Conservation (phyloP, 2,888 invertebrate species). For the Elmis aenea region DNA sequence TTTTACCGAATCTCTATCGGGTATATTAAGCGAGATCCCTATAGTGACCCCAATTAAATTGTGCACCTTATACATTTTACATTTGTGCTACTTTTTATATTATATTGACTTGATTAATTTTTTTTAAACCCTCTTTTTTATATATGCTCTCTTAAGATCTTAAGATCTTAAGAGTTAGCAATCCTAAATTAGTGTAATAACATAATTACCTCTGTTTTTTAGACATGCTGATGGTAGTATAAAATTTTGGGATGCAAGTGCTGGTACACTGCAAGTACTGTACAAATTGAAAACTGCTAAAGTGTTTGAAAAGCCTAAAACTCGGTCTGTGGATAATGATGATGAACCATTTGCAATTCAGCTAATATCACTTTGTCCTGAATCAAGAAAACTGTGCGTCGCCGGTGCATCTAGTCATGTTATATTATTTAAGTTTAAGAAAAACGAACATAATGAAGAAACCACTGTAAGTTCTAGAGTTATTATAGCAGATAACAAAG, state of each 20-base stretch:
- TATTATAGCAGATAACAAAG: background rate
- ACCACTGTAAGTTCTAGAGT: conserved; percentile 57
- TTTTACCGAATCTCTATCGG: no score
- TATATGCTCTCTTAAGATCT: no score
- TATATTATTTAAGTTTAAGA: conserved; percentile 92
- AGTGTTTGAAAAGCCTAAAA: conserved; percentile 71
- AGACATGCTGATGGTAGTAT: conserved; percentile 97
- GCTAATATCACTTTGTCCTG: conserved; percentile 86
- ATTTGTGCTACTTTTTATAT: no score
- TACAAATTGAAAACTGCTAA: conserved; percentile 98
- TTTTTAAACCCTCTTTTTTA: no score
- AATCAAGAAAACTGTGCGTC: conserved; percentile 83
- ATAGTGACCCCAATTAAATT: no score
- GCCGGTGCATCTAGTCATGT: conserved; percentile 93
- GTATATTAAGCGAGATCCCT: no score
- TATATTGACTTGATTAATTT: no score
- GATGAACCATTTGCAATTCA: conserved; percentile 90
- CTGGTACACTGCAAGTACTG: conserved; percentile 90
- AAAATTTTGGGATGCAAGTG: conserved; percentile 99
- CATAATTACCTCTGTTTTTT: conserved; percentile 17
- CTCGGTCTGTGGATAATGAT: conserved; percentile 61
- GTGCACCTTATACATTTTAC: no score
- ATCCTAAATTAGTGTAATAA: background rate
- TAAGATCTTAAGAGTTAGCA: background rate
- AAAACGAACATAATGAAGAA: conserved; percentile 80